Base-by-base conservation (phyloP, 2,888 invertebrate species). In the Eupithecia exiguata region DNA sequence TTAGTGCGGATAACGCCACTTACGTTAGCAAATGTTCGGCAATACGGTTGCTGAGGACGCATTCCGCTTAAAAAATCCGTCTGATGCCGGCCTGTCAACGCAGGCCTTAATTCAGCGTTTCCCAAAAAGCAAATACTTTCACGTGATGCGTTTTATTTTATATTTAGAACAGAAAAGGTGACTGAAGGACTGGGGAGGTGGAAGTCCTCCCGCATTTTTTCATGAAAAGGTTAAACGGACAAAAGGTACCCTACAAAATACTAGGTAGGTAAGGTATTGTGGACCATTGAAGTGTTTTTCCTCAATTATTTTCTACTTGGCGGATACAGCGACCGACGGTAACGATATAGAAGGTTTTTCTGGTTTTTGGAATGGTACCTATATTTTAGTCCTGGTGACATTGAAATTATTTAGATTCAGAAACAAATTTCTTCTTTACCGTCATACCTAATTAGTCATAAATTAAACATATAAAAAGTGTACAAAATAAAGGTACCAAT, bases 191-290 rank as follows among this genome's bases (percentile, higher is more conserved):
- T 63, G 18, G 10, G 9, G 18, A 38, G 63, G 62, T 62, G 16
- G 30, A 18, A 62, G 30, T 35, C 36, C 36, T 65, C 36, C 21
- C 36, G 63, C 36, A 38, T 65, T 65, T 65, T 62, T 65, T n/a
- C 35, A 65, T 36, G 38, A 38, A 65, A 65, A 65, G 36, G 63
- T 65, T 53, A 53, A 53, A 25, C 58, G 58, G 21, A 25, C 58
- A 58, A 58, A n/a, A 63, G 63, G 35, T 63, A 63, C 63, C 36
- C 58, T 14, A 58, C 12, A 58, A 58, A 58, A 21, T 25, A 58
- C 25, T 58, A 25, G 12, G 53, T 49, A n/a, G 58, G 21, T 25
- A 21, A 25, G 25, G 14, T 58, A 58, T 58, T 58, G 58, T 58
- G 58, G 25, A 58, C 58, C 25, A 58, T 25, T 58, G 58, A 58